Evolutionary conservation across 1,140 invertebrate genomes (phyloP), one percentile per base, ranked within the genome.

Genomic region (Berghia stephanieae): DNA sequence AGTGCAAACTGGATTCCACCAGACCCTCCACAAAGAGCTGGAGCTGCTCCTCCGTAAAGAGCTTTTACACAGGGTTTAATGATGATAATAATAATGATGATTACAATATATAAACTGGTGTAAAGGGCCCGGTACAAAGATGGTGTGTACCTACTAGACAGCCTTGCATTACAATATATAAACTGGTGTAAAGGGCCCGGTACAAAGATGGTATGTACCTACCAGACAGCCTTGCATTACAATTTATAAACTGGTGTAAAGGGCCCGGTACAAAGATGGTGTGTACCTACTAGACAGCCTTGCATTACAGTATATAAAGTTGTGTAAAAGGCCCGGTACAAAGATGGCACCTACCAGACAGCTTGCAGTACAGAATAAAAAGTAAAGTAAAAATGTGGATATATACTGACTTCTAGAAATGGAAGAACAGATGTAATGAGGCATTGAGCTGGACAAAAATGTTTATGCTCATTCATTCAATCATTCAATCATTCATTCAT

Each of bases 121-220:
- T 83, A 97, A 92, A 77, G 96, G 94, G 72, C 94, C 94, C 16
- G 84, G 99, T 97, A 90, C 98, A 99, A 2, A 97, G 95, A 82
- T 99, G 91, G 87, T 98, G 96, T 21, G 96, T 96, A 83, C 96
- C 97, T 97, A 89, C 0, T 90, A 90, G 38, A n/a, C n/a, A n/a
- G n/a, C n/a, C n/a, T n/a, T n/a, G n/a, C n/a, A 91, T 99, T 99
- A 79, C 98, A 93, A 79, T 96, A 96, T 82, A 95, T 94, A 85
- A 99, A 89, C 83, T 94, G 93, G 86, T 94, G 93, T 83, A 97
- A 92, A 77, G 96, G 94, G 72, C 94, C 94, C 16, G 84, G 99
- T 97, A 90, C 98, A 99, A 2, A 97, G 95, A 82, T 99, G 91
- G 87, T 98, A 96, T 21, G 96, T 96, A 83, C 96, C 97, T 97